These are phyloP conservation scores for Gnathonemus longibarbis DNA, from an alignment of 2,113 vertebrate genomes.

Conservation along the genomic window DNA sequence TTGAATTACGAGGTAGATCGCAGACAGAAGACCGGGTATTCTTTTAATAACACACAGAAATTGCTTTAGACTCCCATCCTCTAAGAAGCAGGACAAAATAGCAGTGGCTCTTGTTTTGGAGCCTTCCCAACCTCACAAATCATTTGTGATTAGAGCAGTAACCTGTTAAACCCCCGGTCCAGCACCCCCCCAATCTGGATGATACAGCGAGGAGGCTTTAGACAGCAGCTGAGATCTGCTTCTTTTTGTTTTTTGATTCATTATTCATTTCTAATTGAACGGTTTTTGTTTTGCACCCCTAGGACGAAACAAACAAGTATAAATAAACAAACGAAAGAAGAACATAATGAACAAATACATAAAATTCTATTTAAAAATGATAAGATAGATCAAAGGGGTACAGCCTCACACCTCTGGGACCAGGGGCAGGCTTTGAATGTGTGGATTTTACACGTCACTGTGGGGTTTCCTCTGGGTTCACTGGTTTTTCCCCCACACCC, in stretches of 20 bases:
- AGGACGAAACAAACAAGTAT: background rate
- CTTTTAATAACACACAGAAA: background rate
- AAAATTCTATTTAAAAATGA: background rate
- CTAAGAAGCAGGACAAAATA: background rate
- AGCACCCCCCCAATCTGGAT: background rate
- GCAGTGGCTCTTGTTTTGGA: background rate
- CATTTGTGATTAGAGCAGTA: background rate
- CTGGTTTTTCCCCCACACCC: background rate
- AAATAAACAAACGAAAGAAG: background rate
- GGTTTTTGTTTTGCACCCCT: background rate
- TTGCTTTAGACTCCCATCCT: slow-evolving; percentile 1
- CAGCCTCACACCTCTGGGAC: background rate
- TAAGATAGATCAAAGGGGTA: background rate
- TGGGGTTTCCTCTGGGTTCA: background rate
- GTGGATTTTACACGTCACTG: background rate
- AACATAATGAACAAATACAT: background rate
- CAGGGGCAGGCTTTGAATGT: background rate
- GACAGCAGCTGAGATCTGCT: background rate
- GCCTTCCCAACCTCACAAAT: background rate
- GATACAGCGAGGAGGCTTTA: background rate
- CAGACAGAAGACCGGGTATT: background rate
- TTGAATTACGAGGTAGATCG: background rate
- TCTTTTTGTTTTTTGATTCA: background rate
- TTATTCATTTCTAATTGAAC: background rate
- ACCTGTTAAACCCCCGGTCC: background rate